These are phyloP conservation scores for Parauchenoglanis ngamensis DNA, from an alignment of 2,797 vertebrate species.

Conservation along the genomic window DNA sequence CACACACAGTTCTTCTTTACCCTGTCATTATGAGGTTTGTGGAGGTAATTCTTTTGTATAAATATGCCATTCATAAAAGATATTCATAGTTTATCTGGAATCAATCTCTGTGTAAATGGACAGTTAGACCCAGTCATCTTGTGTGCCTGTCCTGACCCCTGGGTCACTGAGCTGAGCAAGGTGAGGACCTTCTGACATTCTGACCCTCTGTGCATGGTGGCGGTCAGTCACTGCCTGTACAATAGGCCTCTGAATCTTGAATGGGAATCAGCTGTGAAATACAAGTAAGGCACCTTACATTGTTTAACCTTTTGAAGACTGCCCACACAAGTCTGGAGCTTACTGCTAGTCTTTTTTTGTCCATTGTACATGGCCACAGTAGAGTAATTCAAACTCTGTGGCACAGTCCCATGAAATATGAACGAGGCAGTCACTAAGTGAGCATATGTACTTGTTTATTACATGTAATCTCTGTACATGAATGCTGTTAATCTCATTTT, in stretches of 20 bases:
- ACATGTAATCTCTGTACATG: constrained; percentile 28
- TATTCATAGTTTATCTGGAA: constrained; percentile 14
- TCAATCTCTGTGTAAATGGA: constrained; percentile 19
- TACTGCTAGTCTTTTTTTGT: constrained; percentile 56
- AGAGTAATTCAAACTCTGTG: constrained; percentile 64
- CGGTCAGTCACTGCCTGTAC: background rate
- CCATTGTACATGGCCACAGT: constrained; percentile 56
- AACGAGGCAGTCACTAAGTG: constrained; percentile 18
- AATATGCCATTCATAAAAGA: constrained; percentile 23
- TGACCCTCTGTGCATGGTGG: constrained; percentile 6
- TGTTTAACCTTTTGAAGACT: constrained; percentile 60
- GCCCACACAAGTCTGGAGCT: constrained; percentile 52
- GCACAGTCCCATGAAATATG: constrained; percentile 49
- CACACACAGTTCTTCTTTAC: constrained; percentile 4
- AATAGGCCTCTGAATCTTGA: constrained; percentile 60
- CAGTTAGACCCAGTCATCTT: constrained; percentile 13
- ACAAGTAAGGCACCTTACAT: constrained; percentile 59
- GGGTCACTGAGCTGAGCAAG: constrained; percentile 21
- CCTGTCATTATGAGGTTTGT: background rate
- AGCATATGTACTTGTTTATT: background rate
- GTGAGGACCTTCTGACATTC: background rate
- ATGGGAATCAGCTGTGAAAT: constrained; percentile 55
- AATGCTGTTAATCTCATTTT: constrained; percentile 27
- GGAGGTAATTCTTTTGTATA: background rate
- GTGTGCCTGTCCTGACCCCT: constrained; percentile 22